These are phyloP conservation scores for Shargacucullia verbasci DNA, from an alignment of 2,888 invertebrate genomes.

Conservation along the genomic window DNA sequence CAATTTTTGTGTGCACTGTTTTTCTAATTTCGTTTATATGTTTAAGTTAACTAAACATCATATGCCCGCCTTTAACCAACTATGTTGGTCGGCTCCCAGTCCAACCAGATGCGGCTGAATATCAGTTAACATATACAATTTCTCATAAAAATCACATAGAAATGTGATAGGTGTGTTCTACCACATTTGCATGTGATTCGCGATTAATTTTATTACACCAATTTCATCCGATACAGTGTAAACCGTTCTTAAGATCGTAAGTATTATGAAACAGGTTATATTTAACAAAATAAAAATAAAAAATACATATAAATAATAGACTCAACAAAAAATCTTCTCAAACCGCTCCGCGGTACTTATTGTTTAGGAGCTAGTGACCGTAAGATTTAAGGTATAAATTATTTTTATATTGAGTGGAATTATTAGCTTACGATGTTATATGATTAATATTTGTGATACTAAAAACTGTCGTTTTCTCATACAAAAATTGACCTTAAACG, in stretches of 20 bases:
- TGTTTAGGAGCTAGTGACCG: neutral
- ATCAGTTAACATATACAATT: too few species aligned
- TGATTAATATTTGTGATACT: too few species aligned
- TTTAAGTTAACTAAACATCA: too few species aligned
- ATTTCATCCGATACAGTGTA: slow-evolving; percentile 26
- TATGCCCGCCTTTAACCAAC: too few species aligned
- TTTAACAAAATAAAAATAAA: slow-evolving; percentile 21
- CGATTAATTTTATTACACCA: neutral
- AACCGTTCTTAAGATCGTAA: slow-evolving; percentile 2
- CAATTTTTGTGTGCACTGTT: too few species aligned
- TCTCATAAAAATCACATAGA: neutral
- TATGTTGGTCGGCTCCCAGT: too few species aligned
- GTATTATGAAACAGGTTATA: slow-evolving; percentile 8
- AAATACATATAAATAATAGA: slow-evolving; percentile 22
- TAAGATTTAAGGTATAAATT: neutral
- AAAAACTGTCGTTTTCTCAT: too few species aligned
- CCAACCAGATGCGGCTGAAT: too few species aligned
- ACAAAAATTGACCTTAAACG: too few species aligned
- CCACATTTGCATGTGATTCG: neutral
- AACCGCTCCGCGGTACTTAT: slow-evolving; percentile 26
- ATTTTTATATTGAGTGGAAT: slow-evolving; percentile 6
- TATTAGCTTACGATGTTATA: too few species aligned
- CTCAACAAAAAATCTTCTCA: slow-evolving; percentile 9
- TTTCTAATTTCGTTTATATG: too few species aligned
- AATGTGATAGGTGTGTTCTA: too few species aligned